phyloP scores from a whole-genome alignment of 2,888 invertebrate species.

The Drosophila diplacantha region DNA sequence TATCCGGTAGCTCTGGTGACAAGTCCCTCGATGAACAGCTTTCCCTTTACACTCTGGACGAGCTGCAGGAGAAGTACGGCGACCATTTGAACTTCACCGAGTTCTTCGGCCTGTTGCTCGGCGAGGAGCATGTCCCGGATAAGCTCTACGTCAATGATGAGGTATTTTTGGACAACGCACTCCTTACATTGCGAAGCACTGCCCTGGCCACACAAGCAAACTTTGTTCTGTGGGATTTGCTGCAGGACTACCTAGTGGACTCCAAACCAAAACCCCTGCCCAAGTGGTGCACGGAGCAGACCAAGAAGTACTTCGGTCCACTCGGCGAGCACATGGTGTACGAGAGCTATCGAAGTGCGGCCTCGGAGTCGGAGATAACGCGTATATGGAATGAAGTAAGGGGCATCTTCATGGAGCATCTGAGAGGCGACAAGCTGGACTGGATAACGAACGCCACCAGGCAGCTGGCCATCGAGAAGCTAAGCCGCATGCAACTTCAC shows the following conservation, averaged over 20 bases:
- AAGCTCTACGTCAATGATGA: conserved; percentile 64
- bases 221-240: conserved; percentile 67
- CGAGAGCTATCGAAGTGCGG: conserved; percentile 53
- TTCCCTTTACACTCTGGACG: conserved; percentile 43
- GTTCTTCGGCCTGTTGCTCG: conserved; percentile 63
- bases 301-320: conserved; percentile 66
- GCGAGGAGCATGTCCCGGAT: conserved; percentile 57
- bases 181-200: conserved; percentile 47
- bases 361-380: conserved; percentile 60
- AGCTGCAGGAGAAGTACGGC: conserved; percentile 50
- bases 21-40: conserved; percentile 47
- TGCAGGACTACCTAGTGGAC: conserved; percentile 60
- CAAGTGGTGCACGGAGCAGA: conserved; percentile 59
- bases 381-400: conserved; percentile 69
- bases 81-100: conserved; percentile 60
- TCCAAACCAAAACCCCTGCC: conserved; percentile 18
- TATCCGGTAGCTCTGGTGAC: conserved; percentile 24
- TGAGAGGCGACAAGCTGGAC: conserved; percentile 63
- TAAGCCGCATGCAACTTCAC: conserved; percentile 62
- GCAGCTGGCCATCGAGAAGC: conserved; percentile 60
- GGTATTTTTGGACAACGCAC: conserved; percentile 49
- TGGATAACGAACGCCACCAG: conserved; percentile 71
- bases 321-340: conserved; percentile 67
- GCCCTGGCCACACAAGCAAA: conserved; percentile 54
- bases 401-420: conserved; percentile 54